Percentiles rank a stretch among this genome's conserved stretches.
These are phyloP conservation scores for Craterocephalus amniculus DNA, from an alignment of 2,797 vertebrate species.

Conservation along the genomic window DNA sequence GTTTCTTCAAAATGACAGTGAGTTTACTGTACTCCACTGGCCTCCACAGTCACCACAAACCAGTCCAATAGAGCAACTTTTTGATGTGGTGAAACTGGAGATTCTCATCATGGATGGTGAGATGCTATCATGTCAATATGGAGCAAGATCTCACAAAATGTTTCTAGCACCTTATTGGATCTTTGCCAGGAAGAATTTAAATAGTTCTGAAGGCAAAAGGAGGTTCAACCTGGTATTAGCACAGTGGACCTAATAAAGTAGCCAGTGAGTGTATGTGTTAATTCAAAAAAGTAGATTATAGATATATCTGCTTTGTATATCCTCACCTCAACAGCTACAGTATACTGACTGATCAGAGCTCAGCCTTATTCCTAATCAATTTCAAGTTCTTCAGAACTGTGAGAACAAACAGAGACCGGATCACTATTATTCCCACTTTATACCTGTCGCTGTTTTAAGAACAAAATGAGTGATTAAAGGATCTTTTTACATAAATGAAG, in stretches of 20 bases:
- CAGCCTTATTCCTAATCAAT: conserved; percentile 2
- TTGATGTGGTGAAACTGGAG: neutral
- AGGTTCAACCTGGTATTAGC: too few relatives aligned
- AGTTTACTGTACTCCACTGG: too few relatives aligned
- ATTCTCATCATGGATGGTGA: neutral
- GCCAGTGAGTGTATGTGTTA: neutral
- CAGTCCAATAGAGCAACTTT: too few relatives aligned
- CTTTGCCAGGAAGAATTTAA: too few relatives aligned
- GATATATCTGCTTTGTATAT: conserved; percentile 31
- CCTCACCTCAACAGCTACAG: conserved; percentile 1
- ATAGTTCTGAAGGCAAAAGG: too few relatives aligned
- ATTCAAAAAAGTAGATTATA: neutral
- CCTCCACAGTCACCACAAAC: too few relatives aligned
- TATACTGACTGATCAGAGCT: neutral
- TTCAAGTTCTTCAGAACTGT: conserved; percentile 17
- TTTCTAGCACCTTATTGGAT: too few relatives aligned
- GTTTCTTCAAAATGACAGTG: too few relatives aligned
- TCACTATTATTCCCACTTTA: conserved; percentile 12
- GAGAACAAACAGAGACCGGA: conserved; percentile 22
- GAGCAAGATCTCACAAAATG: too few relatives aligned
- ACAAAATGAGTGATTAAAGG: neutral
- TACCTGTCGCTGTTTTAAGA: conserved; percentile 21
- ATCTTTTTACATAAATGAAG: neutral
- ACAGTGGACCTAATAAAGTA: neutral
- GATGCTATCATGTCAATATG: too few relatives aligned